Conservation (phyloP, 37 sponge, comb jelly and placozoan genomes). For the Lycopodina hypogea region DNA sequence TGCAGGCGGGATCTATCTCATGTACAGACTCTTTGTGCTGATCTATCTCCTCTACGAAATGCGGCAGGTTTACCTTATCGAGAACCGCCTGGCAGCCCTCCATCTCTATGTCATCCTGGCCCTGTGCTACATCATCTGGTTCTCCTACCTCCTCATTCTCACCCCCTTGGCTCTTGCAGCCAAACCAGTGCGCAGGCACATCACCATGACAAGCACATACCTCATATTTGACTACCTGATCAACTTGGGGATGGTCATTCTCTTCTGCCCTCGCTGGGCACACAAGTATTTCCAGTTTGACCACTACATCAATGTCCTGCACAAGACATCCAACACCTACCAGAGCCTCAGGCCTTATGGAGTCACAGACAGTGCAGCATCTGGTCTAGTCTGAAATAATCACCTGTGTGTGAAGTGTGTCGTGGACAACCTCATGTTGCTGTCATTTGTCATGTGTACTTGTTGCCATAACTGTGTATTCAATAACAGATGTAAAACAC, state of each 20-base stretch:
- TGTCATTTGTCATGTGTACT: no score
- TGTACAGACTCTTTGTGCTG: conserved; percentile 39
- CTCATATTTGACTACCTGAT: conserved; percentile 43
- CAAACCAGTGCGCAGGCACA: conserved; percentile 23
- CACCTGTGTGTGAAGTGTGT: no score
- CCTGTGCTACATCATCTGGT: conserved; percentile 57
- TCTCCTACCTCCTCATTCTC: conserved; percentile 56
- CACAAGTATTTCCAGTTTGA: conserved; percentile 66
- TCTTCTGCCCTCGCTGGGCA: conserved; percentile 63
- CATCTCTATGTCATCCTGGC: conserved; percentile 38
- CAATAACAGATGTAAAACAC: no score
- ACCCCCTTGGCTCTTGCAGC: conserved; percentile 10
- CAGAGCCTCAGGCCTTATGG: conserved; percentile 10
- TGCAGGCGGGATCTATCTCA: conserved; percentile 53
- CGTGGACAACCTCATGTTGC: no score
- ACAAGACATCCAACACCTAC: not conserved
- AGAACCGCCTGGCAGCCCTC: conserved; percentile 33
- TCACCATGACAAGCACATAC: conserved; percentile 2
- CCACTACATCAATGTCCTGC: conserved; percentile 26
- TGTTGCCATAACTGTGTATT: no score
- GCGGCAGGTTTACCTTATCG: conserved; percentile 59
- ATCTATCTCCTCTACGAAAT: conserved; percentile 57
- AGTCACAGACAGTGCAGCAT: not conserved
- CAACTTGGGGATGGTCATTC: conserved; percentile 29
- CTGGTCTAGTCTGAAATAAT: not conserved